These are phyloP conservation scores for Andricus quercusramuli DNA, from an alignment of 2,888 invertebrate species.

Conservation along the genomic window DNA sequence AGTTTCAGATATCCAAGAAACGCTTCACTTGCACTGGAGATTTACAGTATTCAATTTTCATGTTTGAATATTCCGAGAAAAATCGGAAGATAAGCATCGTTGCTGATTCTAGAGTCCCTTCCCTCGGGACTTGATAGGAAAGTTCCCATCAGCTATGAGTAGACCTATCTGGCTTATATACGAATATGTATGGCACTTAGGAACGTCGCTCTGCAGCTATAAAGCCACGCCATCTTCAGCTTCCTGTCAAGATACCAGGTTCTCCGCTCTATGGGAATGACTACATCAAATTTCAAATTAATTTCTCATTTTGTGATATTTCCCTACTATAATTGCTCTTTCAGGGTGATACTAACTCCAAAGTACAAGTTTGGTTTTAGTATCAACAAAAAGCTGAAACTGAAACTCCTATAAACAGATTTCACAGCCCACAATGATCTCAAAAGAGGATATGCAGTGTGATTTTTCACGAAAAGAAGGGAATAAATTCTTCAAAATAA, in stretches of 20 bases:
- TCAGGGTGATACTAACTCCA: no score
- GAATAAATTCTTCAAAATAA: no score
- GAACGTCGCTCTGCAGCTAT: slow-evolving; percentile 21
- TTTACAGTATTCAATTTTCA: slow-evolving; percentile 10
- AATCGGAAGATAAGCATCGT: slow-evolving; percentile 40
- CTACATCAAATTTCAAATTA: neutral
- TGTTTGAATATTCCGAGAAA: slow-evolving; percentile 44
- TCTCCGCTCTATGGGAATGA: slow-evolving; percentile 9
- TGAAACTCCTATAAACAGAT: no score
- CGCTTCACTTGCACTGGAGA: neutral
- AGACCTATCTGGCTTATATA: slow-evolving; percentile 32
- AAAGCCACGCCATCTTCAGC: slow-evolving; percentile 50
- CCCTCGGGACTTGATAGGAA: slow-evolving; percentile 20
- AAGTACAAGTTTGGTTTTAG: no score
- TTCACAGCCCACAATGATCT: no score
- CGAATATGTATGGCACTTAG: slow-evolving; percentile 9
- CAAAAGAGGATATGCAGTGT: no score
- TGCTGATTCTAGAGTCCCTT: slow-evolving; percentile 13
- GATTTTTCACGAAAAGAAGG: no score
- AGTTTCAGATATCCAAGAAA: no score
- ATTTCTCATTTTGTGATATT: neutral
- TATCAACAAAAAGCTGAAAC: no score
- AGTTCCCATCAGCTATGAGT: slow-evolving; percentile 23
- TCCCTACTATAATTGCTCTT: neutral
- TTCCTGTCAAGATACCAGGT: slow-evolving; percentile 57